Conservation (phyloP, 2,888 invertebrate genomes). For the Pachydiplax longipennis region DNA sequence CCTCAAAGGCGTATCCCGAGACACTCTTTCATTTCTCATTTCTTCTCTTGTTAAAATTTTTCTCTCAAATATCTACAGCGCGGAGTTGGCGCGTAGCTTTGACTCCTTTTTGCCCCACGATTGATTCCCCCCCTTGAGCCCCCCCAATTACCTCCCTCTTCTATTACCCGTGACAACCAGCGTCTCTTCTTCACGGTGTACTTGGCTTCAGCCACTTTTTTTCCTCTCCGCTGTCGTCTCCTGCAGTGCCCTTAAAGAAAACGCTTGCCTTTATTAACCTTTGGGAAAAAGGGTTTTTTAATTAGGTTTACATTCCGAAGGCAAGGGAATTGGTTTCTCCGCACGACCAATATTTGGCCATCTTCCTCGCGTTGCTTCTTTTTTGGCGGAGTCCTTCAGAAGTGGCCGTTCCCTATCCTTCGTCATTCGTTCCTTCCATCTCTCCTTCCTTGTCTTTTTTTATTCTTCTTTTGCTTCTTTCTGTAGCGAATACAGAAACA, state of each 20-base stretch:
- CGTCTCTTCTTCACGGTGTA: neutral
- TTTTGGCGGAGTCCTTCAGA: neutral
- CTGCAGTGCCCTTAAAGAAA: neutral
- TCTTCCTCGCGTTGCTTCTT: constrained; percentile 20
- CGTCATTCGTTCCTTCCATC: neutral
- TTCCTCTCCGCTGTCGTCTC: neutral
- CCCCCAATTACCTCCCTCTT: neutral
- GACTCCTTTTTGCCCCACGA: neutral
- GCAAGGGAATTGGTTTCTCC: constrained; percentile 41
- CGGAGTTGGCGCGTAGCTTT: neutral
- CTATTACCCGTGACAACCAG: neutral
- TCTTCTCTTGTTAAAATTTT: constrained; percentile 16
- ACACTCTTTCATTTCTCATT: neutral
- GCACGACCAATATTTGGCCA: constrained; percentile 42
- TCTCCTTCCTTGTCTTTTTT: neutral
- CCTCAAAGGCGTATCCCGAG: neutral
- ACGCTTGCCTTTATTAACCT: constrained; percentile 43
- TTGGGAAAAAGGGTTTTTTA: constrained; percentile 45
- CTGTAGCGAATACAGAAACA: no score
- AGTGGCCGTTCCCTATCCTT: neutral
- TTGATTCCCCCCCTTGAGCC: neutral
- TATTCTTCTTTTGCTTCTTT: neutral
- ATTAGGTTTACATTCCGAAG: constrained; percentile 39
- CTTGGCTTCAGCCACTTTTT: neutral
- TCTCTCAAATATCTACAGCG: neutral